A percentile compares a stretch with the other conserved stretches of the same genome.
phyloP scores from a whole-genome alignment of 2,113 vertebrate genomes.

The Urocynchramus pylzowi region DNA sequence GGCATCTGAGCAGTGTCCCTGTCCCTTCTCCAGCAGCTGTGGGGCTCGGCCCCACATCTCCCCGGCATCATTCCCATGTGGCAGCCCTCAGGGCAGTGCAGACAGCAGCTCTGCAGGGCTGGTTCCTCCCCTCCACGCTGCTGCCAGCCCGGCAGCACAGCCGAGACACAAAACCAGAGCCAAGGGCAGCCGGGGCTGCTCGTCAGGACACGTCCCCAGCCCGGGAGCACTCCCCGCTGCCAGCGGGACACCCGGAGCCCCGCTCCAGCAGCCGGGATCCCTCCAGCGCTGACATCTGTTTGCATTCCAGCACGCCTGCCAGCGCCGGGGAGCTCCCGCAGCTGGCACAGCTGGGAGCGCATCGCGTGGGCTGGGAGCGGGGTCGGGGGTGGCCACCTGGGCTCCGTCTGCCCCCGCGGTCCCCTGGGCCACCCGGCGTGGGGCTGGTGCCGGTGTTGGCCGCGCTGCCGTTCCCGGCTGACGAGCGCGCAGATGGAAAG shows the following conservation, averaged over 20 bases:
- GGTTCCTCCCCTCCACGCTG: rapidly evolving
- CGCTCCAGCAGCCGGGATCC: not conserved
- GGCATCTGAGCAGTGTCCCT: rapidly evolving
- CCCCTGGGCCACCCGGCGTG: rapidly evolving
- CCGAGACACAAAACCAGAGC: not conserved
- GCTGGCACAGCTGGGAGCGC: not conserved
- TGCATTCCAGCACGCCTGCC: not conserved
- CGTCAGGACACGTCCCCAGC: not conserved
- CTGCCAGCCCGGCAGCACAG: not conserved
- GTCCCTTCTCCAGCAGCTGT: not conserved
- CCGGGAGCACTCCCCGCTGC: not conserved
- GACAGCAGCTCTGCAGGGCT: not conserved
- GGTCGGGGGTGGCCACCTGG: not conserved
- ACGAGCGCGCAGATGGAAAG: not conserved
- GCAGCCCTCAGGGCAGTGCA: not conserved
- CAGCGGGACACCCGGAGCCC: not conserved
- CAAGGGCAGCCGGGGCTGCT: not conserved
- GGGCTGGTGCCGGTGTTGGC: not conserved
- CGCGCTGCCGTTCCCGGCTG: rapidly evolving
- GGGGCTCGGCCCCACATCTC: not conserved
- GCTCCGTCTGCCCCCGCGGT: not conserved
- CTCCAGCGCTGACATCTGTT: not conserved
- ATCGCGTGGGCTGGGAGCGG: rapidly evolving
- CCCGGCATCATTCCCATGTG: not conserved
- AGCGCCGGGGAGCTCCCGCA: not conserved